Evolutionary conservation across 64 coral and sea anemone species (phyloP).

Genomic region (Montipora efflorescens): DNA sequence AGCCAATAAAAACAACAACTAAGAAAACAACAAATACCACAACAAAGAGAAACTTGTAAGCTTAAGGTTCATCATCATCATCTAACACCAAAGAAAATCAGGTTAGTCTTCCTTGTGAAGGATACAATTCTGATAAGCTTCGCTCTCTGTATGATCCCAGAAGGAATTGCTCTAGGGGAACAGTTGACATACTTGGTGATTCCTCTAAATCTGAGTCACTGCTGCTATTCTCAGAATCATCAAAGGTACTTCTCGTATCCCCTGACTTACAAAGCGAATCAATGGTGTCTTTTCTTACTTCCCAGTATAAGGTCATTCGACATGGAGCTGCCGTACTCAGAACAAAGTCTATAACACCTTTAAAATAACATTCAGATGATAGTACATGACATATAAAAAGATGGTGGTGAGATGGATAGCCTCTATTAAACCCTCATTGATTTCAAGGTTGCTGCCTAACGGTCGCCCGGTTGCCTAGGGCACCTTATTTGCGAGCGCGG

Average conservation of each 20-base stretch:
- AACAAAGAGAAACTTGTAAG: too few relatives aligned
- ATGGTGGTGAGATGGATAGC: neutral
- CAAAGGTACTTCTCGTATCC: neutral
- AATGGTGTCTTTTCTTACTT: constrained; percentile 46
- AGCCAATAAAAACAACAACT: too few relatives aligned
- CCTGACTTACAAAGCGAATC: neutral
- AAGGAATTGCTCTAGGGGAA: constrained; percentile 69
- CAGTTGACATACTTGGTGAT: neutral
- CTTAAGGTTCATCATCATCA: too few relatives aligned
- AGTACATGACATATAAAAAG: too few relatives aligned
- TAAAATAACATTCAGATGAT: too few relatives aligned
- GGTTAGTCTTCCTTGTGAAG: neutral
- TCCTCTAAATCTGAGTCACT: constrained; percentile 41
- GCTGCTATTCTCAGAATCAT: constrained; percentile 36
- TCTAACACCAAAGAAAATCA: too few relatives aligned
- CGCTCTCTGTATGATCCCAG: constrained; percentile 61
- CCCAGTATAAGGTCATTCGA: constrained; percentile 82
- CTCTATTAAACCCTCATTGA: too few relatives aligned
- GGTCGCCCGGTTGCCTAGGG: too few relatives aligned
- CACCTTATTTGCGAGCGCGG: too few relatives aligned
- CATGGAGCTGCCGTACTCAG: constrained; percentile 50
- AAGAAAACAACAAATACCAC: too few relatives aligned
- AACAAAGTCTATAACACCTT: constrained; percentile 69
- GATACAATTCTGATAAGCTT: constrained; percentile 83
- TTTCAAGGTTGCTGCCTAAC: too few relatives aligned